Evolutionary conservation across 2,113 vertebrate genomes (phyloP), one percentile per base, ranked within the genome.

Genomic region (Ascaphus truei): DNA sequence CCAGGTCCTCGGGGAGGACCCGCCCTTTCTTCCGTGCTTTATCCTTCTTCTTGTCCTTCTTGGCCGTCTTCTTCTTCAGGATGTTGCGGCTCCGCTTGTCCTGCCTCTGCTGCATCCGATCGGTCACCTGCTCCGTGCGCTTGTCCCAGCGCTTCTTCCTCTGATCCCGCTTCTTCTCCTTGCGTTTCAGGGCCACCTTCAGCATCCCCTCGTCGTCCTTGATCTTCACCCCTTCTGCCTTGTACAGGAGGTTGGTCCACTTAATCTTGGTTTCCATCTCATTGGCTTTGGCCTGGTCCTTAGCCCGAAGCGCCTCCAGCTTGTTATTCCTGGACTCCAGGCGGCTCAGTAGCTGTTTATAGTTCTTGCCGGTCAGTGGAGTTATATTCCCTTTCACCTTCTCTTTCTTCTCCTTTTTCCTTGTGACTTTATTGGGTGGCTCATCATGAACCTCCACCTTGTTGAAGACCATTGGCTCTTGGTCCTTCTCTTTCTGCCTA

Each of bases 231-330:
- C 97, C 95, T 74, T 99, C 95, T 0, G 95, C 96, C 73, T 93
- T 96, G 31, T 99, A 97, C 3, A 98, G 90, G 51, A 85, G 64
- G 11, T 93, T 93, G 36, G 95, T 96, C 97, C 96, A 99, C 36
- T 81, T 89, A 56, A 96, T 93, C 81, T 91, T 96, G 39, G 83
- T 72, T 81, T 98, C 93, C 34, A 93, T 62, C 60, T 92, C 87
- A 1, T 22, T 66, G 11, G 96, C 95, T 73, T 92, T 92, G 34
- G 68, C 78, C 47, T 85, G 82, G 0, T 97, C 93, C 50, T 76
- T 94, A 39, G 82, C 90, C 57, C 83, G 86, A 55, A 99, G 89
- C 43, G 91, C 76, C 48, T 95, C 91, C 75, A 99, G 74, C 63
- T 86, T 92, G 1, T 47, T 83, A 39, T 89, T 95, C 71, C 94